Evolutionary conservation across 2,113 vertebrate genomes (phyloP).

Genomic region (Eulacestoma nigropectus): DNA sequence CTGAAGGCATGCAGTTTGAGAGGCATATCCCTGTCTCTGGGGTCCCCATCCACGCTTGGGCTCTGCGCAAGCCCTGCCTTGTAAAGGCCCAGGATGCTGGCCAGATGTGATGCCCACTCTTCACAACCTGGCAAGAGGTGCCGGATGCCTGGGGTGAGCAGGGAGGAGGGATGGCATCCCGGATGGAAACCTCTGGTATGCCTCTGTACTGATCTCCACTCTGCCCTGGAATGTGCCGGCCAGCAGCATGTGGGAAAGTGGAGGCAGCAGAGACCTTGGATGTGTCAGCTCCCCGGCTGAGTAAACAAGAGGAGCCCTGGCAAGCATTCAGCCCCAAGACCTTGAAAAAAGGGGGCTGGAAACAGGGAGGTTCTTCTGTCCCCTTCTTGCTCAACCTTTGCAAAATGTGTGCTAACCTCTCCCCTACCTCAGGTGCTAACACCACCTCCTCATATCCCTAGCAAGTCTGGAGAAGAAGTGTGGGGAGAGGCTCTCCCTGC

Average conservation of each 20-base stretch:
- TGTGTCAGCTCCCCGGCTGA: conserved; percentile 68
- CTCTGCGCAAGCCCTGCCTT: not conserved
- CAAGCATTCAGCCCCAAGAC: conserved; percentile 47
- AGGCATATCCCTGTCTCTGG: not conserved
- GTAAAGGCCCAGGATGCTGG: not conserved
- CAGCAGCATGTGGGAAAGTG: conserved; percentile 68
- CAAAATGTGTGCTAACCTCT: not conserved
- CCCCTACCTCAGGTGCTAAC: not conserved
- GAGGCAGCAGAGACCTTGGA: conserved; percentile 73
- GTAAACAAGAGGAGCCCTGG: conserved; percentile 70
- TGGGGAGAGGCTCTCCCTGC: not conserved
- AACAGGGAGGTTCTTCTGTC: not conserved
- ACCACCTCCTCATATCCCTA: not conserved
- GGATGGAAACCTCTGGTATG: conserved; percentile 44
- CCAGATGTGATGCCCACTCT: not conserved
- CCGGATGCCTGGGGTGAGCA: not conserved
- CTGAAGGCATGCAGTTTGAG: not conserved
- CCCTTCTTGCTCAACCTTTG: not conserved
- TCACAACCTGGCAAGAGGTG: not conserved
- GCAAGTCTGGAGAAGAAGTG: not conserved
- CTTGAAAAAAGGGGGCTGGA: conserved; percentile 18
- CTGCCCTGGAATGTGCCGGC: conserved; percentile 63
- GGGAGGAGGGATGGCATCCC: conserved; percentile 8
- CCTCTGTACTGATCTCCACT: conserved; percentile 42
- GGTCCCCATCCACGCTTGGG: not conserved